These are phyloP conservation scores for Meleagris gallopavo DNA, from an alignment of 2,113 vertebrate species.

Conservation along the genomic window DNA sequence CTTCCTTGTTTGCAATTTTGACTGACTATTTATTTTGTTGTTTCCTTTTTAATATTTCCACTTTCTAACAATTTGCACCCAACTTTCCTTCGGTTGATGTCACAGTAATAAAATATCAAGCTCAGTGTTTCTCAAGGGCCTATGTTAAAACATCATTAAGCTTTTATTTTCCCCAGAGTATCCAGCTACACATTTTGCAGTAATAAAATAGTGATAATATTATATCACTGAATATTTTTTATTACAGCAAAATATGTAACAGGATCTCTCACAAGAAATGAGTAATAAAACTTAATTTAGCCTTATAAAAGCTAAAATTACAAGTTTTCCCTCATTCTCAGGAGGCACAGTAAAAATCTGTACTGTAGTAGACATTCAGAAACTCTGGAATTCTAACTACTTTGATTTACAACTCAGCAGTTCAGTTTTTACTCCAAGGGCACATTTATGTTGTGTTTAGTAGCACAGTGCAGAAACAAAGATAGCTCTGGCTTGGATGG, in stretches of 20 bases:
- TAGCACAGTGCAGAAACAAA: not conserved
- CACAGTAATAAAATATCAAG: not conserved
- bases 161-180: not conserved
- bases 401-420: not conserved
- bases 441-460: not conserved
- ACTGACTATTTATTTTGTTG: not conserved
- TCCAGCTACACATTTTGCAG: not conserved
- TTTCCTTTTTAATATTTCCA: not conserved
- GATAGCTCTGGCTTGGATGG: not conserved
- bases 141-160: not conserved
- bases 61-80: not conserved
- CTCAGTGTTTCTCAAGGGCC: not conserved
- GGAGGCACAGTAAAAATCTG: not conserved
- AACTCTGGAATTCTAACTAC: not conserved
- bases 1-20: not conserved
- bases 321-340: not conserved
- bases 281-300: not conserved
- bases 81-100: not conserved
- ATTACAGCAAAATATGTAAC: not conserved
- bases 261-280: not conserved
- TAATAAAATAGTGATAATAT: not conserved
- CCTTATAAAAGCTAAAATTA: not conserved
- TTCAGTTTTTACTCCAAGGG: not conserved
- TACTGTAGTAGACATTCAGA: not conserved
- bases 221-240: not conserved